Percentiles rank a stretch among this genome's conserved stretches.
Evolutionary conservation across 2,888 invertebrate genomes (phyloP).

Genomic region (Sphecodes monilicornis): DNA sequence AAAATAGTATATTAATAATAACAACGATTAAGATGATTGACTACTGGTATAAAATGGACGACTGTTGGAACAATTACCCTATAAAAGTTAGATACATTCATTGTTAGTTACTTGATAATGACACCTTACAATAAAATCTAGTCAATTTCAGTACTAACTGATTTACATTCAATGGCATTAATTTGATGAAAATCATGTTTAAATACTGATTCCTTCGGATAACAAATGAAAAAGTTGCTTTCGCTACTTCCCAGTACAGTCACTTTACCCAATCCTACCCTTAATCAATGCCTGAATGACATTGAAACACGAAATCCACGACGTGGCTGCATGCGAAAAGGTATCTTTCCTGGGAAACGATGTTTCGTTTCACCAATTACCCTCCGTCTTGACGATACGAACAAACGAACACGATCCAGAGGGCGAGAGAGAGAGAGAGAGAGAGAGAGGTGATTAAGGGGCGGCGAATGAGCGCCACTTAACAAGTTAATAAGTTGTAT

Average conservation of each 20-base stretch:
- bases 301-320: not conserved
- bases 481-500: constrained; percentile 57
- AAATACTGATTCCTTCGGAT: not conserved
- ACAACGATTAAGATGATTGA: too few species aligned
- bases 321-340: not conserved
- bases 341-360: not conserved
- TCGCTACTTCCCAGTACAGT: not conserved
- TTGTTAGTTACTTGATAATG: too few species aligned
- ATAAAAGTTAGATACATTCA: too few species aligned
- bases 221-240: not conserved
- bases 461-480: constrained; percentile 43
- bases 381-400: not conserved
- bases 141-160: too few species aligned
- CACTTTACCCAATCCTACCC: too few species aligned
- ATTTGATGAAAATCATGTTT: not conserved
- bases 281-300: too few species aligned
- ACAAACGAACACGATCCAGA: constrained; percentile 38
- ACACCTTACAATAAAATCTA: too few species aligned
- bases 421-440: not conserved
- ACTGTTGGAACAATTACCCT: too few species aligned
- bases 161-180: too few species aligned
- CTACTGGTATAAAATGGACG: too few species aligned
- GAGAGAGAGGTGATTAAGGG: not conserved
- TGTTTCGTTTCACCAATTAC: constrained; percentile 26
- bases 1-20: too few species aligned